Evolutionary conservation across 1,140 invertebrate genomes (phyloP), one percentile per base, ranked within the genome.

Genomic region (Dolichoris vasculosae): DNA sequence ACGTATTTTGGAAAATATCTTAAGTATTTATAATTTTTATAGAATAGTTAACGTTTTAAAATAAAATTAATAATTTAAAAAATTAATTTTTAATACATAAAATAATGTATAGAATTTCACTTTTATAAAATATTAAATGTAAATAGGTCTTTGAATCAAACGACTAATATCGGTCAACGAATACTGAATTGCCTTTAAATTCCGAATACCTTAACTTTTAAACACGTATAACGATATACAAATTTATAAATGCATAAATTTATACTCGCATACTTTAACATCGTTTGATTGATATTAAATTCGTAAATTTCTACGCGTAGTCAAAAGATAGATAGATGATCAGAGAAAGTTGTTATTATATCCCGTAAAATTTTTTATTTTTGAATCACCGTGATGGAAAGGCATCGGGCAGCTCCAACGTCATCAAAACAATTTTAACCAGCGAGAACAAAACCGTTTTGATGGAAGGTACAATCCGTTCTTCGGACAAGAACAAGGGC

Each of bases 351-450:
- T 0, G 3, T 43, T 9, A 71, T 20, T 26, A 71, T 73, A 26
- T n/a, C 38, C 11, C 11, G n/a, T 43, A 43, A 73, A 73, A 43
- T 4, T 73, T 73, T 4, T 43, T 1, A 43, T 73, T 73, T 73
- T 73, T 38, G 20, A 43, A 73, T 73, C 38, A 13, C 20, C 17
- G 20, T 7, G n/a, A n/a, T 0, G 48, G 20, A 38, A 55, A 78
- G 76, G 76, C 35, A 8, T 71, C 59, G 73, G 51, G 35, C 83
- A 84, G 59, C 79, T 71, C 40, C 59, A 73, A 9, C 82, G 77
- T 8, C 76, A 38, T 38, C 76, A 84, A 48, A 79, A 4, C 23
- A 30, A 71, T 35, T 32, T 32, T 35, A 51, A 73, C 3, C 64
- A 71, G 15, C 64, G 43, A 38, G 59, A 20, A 30, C 67, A 69